phyloP scores from a whole-genome alignment of 1,140 invertebrate species.

The Drosophila lacertosa region DNA sequence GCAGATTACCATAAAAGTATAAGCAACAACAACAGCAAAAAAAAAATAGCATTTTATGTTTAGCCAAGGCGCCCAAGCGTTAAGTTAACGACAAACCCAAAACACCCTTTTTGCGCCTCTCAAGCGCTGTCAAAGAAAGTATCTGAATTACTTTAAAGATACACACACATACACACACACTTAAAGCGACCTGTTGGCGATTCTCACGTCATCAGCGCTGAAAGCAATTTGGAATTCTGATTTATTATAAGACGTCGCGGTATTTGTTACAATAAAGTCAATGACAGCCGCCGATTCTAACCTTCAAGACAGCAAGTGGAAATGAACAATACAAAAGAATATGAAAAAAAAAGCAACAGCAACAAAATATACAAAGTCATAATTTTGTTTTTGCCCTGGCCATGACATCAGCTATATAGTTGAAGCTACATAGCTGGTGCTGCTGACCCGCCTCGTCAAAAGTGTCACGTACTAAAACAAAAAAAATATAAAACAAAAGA shows the following conservation, averaged over 20 bases:
- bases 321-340: constrained; percentile 24
- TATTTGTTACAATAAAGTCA: constrained; percentile 76
- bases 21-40: background rate
- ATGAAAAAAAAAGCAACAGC: background rate
- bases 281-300: constrained; percentile 42
- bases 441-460: constrained; percentile 22
- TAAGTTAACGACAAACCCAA: constrained; percentile 45
- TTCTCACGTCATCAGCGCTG: constrained; percentile 65
- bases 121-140: constrained; percentile 28
- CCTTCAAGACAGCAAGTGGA: constrained; percentile 24
- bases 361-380: constrained; percentile 42
- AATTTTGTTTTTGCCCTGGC: constrained; percentile 35
- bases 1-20: constrained; percentile 63
- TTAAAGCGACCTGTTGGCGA: background rate
- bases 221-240: constrained; percentile 51
- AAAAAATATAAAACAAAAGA: constrained; percentile 60
- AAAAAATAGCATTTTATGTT: constrained; percentile 33
- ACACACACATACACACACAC: background rate
- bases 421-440: constrained; percentile 5
- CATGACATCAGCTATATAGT: constrained; percentile 68
- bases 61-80: constrained; percentile 57
- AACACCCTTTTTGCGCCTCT: background rate
- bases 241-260: constrained; percentile 66
- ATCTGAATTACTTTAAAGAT: constrained; percentile 22
- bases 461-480: constrained; percentile 18